Conservation (phyloP, 2,888 invertebrate species). For the Mechanitis mazaeus region DNA sequence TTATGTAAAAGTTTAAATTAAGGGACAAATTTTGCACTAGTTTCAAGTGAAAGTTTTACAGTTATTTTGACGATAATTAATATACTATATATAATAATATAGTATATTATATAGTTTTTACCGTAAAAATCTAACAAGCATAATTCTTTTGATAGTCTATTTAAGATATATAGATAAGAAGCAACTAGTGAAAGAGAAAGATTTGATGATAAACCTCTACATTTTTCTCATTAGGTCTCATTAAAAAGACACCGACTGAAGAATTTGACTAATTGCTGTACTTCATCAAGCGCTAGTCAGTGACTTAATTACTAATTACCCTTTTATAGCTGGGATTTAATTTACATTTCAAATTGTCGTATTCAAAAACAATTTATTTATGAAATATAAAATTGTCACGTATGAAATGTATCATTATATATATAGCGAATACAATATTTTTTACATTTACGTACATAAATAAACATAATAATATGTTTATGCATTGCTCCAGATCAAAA, state of each 20-base stretch:
- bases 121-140: not conserved
- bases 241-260: not conserved
- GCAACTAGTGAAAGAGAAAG: not conserved
- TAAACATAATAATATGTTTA: too few species aligned
- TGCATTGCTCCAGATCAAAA: too few species aligned
- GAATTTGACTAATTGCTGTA: not conserved
- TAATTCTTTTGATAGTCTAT: not conserved
- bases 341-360: not conserved
- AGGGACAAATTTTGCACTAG: not conserved
- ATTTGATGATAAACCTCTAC: not conserved
- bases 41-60: not conserved
- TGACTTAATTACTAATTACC: not conserved
- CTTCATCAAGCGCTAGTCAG: not conserved
- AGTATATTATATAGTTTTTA: too few species aligned
- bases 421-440: too few species aligned
- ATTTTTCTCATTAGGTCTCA: slow-evolving; percentile 1
- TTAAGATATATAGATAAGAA: not conserved
- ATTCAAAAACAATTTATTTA: too few species aligned
- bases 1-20: too few species aligned
- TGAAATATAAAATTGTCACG: too few species aligned
- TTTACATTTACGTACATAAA: too few species aligned
- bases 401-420: too few species aligned
- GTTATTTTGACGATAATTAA: not conserved
- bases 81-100: too few species aligned
- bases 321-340: not conserved